Evolutionary conservation across 2,113 vertebrate species (phyloP).

Genomic region (Leptobrachium leishanense): DNA sequence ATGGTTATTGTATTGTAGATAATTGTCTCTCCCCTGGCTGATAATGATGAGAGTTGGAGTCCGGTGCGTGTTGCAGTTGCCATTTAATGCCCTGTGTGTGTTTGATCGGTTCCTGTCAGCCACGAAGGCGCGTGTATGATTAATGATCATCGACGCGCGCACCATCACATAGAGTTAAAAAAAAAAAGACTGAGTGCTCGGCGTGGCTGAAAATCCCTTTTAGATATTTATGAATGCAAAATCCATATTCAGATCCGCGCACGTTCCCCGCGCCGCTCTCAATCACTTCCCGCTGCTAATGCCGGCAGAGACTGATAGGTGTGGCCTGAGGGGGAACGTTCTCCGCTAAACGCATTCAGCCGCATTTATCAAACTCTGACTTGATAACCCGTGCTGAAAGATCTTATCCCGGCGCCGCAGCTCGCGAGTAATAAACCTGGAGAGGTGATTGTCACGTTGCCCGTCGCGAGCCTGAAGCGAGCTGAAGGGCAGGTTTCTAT

Average conservation of each 20-base stretch:
- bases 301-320: slow-evolving; percentile 2
- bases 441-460: not conserved
- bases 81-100: not conserved
- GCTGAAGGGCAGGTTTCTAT: too few relatives aligned
- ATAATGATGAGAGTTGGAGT: too few relatives aligned
- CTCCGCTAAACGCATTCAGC: slow-evolving; percentile 16
- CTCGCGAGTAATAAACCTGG: not conserved
- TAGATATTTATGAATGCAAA: slow-evolving; percentile 45
- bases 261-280: slow-evolving; percentile 7
- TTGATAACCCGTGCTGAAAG: slow-evolving; percentile 13
- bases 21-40: too few relatives aligned
- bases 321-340: slow-evolving; percentile 29
- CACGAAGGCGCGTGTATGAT: slow-evolving; percentile 12
- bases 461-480: too few relatives aligned
- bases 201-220: slow-evolving; percentile 5
- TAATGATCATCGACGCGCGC: slow-evolving; percentile 13
- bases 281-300: slow-evolving; percentile 24
- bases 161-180: slow-evolving; percentile 3
- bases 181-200: not conserved
- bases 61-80: too few relatives aligned
- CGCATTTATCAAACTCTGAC: slow-evolving; percentile 33
- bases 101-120: not conserved
- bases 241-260: slow-evolving; percentile 28
- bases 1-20: too few relatives aligned
- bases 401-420: not conserved